phyloP scores from a whole-genome alignment of 2,797 vertebrate genomes.

The Myotis vivesi region DNA sequence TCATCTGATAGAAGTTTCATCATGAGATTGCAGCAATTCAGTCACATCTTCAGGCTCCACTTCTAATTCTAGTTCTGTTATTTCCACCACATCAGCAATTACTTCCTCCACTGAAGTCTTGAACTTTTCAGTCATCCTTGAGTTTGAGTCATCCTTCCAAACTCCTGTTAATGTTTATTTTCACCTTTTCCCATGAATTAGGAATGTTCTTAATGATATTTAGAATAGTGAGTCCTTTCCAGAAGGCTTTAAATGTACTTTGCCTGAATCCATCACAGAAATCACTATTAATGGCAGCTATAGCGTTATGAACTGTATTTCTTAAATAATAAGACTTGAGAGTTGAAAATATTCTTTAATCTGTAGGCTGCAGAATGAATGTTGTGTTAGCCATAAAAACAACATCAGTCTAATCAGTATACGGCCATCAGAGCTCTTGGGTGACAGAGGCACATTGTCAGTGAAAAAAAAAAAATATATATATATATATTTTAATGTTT shows the following conservation, averaged over 20 bases:
- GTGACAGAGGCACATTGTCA: not conserved
- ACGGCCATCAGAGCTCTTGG: not conserved
- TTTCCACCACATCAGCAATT: not conserved
- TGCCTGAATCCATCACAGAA: not conserved
- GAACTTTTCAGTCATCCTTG: not conserved
- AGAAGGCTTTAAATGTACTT: not conserved
- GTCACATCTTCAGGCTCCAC: not conserved
- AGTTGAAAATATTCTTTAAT: not conserved
- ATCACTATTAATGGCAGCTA: not conserved
- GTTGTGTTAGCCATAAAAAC: not conserved
- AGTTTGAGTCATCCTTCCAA: not conserved
- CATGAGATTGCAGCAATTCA: not conserved
- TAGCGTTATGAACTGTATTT: not conserved
- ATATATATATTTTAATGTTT: no score
- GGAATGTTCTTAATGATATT: not conserved
- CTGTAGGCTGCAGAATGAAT: not conserved
- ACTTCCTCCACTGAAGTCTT: not conserved
- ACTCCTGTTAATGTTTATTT: not conserved
- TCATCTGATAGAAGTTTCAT: not conserved
- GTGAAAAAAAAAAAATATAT: no score
- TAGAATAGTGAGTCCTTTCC: not conserved
- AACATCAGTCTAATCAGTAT: not conserved
- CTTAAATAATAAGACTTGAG: not conserved
- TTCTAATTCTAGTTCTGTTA: not conserved
- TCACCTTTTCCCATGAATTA: not conserved